Conservation (phyloP, 1,140 invertebrate genomes). For the Ctenoplectra terminalis region DNA sequence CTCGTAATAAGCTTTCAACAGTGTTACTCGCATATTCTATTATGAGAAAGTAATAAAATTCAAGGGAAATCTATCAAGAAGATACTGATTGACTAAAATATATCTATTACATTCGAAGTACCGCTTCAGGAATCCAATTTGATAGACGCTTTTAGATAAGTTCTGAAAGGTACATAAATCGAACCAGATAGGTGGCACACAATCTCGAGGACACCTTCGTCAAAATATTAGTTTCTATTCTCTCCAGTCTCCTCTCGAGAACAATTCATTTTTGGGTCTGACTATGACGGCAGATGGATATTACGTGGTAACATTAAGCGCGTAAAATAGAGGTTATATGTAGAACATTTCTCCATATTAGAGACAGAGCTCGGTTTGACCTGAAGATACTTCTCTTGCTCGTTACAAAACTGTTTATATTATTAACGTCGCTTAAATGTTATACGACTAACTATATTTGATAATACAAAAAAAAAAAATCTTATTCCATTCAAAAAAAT, state of each 20-base stretch:
- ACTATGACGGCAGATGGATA: background rate
- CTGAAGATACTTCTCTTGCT: no score
- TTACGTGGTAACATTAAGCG: background rate
- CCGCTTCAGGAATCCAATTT: background rate
- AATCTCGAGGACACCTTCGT: background rate
- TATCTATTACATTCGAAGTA: background rate
- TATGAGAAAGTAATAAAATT: background rate
- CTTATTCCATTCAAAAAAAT: no score
- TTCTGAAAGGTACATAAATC: background rate
- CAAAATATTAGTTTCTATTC: background rate
- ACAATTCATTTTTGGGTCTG: background rate
- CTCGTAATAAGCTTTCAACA: no score
- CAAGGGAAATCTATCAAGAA: background rate
- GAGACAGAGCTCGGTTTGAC: background rate
- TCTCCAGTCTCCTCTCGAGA: no score
- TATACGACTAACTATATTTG: no score
- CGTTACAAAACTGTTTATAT: no score
- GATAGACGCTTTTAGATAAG: background rate
- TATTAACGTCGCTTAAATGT: no score
- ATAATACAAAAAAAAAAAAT: no score
- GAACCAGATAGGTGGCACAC: background rate
- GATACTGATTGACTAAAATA: background rate
- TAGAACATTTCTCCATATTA: background rate
- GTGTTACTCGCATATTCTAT: no score
- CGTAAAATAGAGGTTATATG: background rate